These are phyloP conservation scores for Chaetorhynchus papuensis DNA, from an alignment of 2,113 vertebrate species.

Conservation along the genomic window DNA sequence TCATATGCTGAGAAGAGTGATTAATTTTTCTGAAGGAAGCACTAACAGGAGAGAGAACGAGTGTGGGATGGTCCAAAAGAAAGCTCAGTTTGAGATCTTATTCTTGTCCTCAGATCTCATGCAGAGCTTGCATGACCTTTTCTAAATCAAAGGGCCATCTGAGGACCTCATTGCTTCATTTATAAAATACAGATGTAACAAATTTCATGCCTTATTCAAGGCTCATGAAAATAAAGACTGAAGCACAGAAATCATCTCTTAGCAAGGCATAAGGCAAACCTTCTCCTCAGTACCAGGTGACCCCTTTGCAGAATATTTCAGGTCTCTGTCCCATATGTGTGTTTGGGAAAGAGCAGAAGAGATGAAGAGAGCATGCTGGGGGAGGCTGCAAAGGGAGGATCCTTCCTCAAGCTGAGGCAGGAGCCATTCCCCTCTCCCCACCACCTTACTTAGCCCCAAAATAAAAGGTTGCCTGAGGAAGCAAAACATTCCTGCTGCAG, in stretches of 20 bases:
- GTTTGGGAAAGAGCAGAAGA: neutral
- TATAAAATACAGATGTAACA: neutral
- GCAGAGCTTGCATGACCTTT: neutral
- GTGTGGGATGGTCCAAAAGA: neutral
- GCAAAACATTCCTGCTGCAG: neutral
- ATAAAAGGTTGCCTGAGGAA: neutral
- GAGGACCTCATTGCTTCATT: neutral
- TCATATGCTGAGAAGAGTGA: neutral
- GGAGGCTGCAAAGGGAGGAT: neutral
- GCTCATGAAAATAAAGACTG: neutral
- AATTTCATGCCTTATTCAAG: neutral
- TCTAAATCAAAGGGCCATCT: neutral
- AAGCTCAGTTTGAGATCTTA: neutral
- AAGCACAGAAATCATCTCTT: neutral
- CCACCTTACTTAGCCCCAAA: neutral
- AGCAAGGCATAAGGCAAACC: fast-evolving
- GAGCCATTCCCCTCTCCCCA: neutral
- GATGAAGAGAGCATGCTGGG: neutral
- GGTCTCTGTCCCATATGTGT: neutral
- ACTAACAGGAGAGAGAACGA: neutral
- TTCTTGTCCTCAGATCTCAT: neutral
- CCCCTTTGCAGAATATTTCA: neutral
- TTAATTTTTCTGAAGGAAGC: neutral
- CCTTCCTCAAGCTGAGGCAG: neutral
- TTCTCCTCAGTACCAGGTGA: neutral